phyloP scores from a whole-genome alignment of 2,113 vertebrate genomes.

The Datnioides undecimradiatus region DNA sequence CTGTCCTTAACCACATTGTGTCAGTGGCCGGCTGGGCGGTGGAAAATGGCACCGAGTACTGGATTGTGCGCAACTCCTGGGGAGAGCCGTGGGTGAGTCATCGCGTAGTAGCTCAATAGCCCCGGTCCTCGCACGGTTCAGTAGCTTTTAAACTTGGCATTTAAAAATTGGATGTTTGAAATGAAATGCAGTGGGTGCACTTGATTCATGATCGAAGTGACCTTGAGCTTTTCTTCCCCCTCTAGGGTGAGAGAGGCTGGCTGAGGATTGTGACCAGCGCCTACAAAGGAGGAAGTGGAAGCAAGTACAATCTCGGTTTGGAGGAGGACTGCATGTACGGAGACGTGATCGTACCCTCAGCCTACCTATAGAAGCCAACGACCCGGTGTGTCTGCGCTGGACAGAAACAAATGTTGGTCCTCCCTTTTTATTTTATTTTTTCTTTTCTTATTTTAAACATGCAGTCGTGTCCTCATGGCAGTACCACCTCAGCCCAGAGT shows the following conservation, averaged over 20 bases:
- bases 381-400: not conserved
- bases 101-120: not conserved
- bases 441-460: too few relatives aligned
- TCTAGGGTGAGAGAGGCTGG: conserved; percentile 91
- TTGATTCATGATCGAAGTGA: conserved; percentile 9
- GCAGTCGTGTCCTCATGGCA: too few relatives aligned
- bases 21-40: conserved; percentile 91
- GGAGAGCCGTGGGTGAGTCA: conserved; percentile 93
- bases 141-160: conserved; percentile 27
- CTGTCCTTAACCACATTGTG: conserved; percentile 88
- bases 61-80: conserved; percentile 95
- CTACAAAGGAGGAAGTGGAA: conserved; percentile 88
- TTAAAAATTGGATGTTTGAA: conserved; percentile 12
- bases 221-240: not conserved
- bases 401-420: too few relatives aligned
- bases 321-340: conserved; percentile 89
- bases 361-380: conserved; percentile 43
- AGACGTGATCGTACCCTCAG: conserved; percentile 83
- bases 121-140: not conserved
- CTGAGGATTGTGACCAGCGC: conserved; percentile 90
- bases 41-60: conserved; percentile 88
- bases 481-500: too few relatives aligned
- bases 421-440: too few relatives aligned
- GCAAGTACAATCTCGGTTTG: conserved; percentile 88
- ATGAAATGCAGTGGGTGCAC: not conserved